A percentile compares a stretch with the other conserved stretches of the same genome.
Conservation (phyloP, 2,888 invertebrate species). For the Spisula subtruncata region DNA sequence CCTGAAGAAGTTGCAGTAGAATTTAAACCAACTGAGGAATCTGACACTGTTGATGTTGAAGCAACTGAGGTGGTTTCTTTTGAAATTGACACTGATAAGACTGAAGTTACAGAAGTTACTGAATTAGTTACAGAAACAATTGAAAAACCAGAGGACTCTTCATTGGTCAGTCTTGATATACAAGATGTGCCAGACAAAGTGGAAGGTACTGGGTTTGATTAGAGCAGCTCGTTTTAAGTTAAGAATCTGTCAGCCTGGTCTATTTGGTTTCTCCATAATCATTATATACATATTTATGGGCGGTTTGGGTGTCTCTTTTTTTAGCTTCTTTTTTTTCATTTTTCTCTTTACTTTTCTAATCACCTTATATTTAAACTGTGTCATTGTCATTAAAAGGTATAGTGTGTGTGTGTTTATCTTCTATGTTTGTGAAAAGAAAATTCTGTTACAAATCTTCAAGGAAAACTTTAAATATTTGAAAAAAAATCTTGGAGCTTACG, state of each 20-base stretch:
- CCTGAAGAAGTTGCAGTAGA: slow-evolving; percentile 22
- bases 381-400: too few relatives aligned
- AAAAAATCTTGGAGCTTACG: too few relatives aligned
- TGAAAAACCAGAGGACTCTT: slow-evolving; percentile 58
- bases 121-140: slow-evolving; percentile 36
- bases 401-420: too few relatives aligned
- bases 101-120: slow-evolving; percentile 48
- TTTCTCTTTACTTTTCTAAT: neutral
- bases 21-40: slow-evolving; percentile 20
- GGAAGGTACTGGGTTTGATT: slow-evolving; percentile 55
- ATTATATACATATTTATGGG: too few relatives aligned
- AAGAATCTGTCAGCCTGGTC: slow-evolving; percentile 39
- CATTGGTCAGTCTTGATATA: slow-evolving; percentile 48
- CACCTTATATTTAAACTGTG: neutral
- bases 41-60: neutral
- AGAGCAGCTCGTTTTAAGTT: slow-evolving; percentile 48
- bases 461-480: too few relatives aligned
- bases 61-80: neutral
- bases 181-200: slow-evolving; percentile 46
- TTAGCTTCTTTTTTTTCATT: neutral
- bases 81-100: slow-evolving; percentile 52
- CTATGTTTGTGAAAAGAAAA: too few relatives aligned
- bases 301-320: neutral
- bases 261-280: neutral
- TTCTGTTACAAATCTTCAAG: too few relatives aligned